Percentiles rank a stretch among this genome's conserved stretches.
phyloP scores from a whole-genome alignment of 2,113 vertebrate species.

The Sinosuthora webbiana region DNA sequence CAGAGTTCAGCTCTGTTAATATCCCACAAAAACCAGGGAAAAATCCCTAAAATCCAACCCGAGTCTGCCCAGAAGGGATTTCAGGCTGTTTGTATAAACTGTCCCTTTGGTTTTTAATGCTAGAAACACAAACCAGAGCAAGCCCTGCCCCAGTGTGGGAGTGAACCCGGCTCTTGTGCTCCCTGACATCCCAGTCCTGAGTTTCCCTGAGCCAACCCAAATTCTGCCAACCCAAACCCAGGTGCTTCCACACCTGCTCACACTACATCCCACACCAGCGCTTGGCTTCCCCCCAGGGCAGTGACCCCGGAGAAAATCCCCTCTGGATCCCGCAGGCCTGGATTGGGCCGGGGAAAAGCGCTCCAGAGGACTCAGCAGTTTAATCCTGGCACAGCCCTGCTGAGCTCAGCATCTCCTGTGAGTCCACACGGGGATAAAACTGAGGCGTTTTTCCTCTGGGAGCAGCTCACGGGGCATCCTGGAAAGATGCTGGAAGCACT shows the following conservation, averaged over 20 bases:
- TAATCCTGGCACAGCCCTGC: not conserved
- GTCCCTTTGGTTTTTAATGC: not conserved
- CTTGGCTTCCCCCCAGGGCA: not conserved
- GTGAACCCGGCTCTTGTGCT: not conserved
- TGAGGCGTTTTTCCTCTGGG: fast-evolving
- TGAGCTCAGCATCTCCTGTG: not conserved
- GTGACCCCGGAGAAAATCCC: not conserved
- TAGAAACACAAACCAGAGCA: not conserved
- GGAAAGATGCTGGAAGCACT: fast-evolving
- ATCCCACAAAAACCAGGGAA: not conserved
- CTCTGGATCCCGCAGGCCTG: not conserved
- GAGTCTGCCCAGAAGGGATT: not conserved
- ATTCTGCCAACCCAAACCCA: fast-evolving
- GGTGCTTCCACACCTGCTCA: not conserved
- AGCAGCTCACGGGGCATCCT: fast-evolving
- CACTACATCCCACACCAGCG: not conserved
- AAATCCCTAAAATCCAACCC: not conserved
- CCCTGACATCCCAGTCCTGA: not conserved
- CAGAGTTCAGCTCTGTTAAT: not conserved
- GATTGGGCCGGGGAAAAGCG: fast-evolving
- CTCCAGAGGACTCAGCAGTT: not conserved
- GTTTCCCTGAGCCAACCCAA: not conserved
- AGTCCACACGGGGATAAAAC: fast-evolving
- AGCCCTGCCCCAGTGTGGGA: not conserved
- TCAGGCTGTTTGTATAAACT: not conserved